A percentile compares a stretch with the other conserved stretches of the same genome.
phyloP scores from a whole-genome alignment of 30 jellyfish, hydroid and myxozoan genomes.

The Sanderia malayensis region DNA sequence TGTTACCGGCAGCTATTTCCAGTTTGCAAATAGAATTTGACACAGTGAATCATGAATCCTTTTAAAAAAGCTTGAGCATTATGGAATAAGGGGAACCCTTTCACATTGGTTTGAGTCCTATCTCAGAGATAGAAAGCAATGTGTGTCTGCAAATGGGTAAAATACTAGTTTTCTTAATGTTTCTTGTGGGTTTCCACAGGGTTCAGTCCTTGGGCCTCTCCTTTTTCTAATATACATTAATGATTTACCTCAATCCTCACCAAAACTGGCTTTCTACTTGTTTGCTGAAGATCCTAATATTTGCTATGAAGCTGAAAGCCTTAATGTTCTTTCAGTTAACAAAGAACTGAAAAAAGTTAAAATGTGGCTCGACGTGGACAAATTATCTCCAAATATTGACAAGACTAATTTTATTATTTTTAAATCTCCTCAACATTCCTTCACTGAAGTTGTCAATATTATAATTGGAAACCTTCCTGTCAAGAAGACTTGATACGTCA shows the following conservation, averaged over 20 bases:
- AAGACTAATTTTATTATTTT: slow-evolving; percentile 48
- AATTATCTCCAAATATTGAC: slow-evolving; percentile 39
- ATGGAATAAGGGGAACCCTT: slow-evolving; percentile 43
- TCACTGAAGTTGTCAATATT: slow-evolving; percentile 11
- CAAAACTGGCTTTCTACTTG: slow-evolving; percentile 20
- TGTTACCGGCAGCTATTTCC: too few species aligned
- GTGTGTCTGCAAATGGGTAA: slow-evolving; percentile 17
- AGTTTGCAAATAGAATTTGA: slow-evolving; percentile 31
- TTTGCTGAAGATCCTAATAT: slow-evolving; percentile 71
- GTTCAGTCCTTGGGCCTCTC: slow-evolving; percentile 73
- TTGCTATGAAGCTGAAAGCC: slow-evolving; percentile 34
- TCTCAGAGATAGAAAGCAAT: slow-evolving; percentile 32
- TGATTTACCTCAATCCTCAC: slow-evolving; percentile 50
- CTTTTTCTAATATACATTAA: slow-evolving; percentile 51
- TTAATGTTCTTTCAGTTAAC: slow-evolving; percentile 39
- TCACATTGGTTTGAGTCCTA: slow-evolving; percentile 33
- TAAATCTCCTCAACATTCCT: slow-evolving; percentile 30
- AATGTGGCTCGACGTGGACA: slow-evolving; percentile 60
- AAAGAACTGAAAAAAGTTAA: slow-evolving; percentile 45
- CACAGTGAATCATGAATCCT: slow-evolving; percentile 35
- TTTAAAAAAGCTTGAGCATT: slow-evolving; percentile 19
- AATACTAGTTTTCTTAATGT: slow-evolving; percentile 1
- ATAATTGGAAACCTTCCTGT: slow-evolving; percentile 35
- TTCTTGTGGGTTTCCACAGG: slow-evolving; percentile 49
- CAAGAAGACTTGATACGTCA: slow-evolving; percentile 36